Conservation (phyloP, 2,888 invertebrate species). For the Stenodema calcarata region DNA sequence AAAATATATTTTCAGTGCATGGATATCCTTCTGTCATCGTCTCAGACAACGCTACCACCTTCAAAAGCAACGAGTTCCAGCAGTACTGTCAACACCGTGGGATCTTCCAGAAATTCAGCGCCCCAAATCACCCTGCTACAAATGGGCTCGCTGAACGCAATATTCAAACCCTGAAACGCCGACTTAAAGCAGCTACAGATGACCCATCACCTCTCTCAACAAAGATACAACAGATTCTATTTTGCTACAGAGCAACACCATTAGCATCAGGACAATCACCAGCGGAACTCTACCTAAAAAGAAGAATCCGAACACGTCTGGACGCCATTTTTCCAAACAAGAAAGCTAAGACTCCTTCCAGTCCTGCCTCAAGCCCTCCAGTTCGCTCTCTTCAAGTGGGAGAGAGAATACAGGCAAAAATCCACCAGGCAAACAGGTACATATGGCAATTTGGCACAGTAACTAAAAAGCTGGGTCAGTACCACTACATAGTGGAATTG, state of each 20-base stretch:
- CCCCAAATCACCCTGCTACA: conserved; percentile 37
- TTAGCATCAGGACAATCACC: conserved; percentile 50
- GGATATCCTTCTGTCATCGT: conserved; percentile 55
- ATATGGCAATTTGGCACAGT: conserved; percentile 7
- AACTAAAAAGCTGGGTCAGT: not conserved
- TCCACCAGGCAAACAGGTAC: not conserved
- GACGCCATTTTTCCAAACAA: conserved; percentile 43
- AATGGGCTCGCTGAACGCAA: conserved; percentile 39
- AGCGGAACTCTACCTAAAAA: conserved; percentile 51
- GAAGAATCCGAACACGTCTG: conserved; percentile 44
- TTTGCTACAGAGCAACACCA: conserved; percentile 42
- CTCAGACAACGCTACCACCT: conserved; percentile 40
- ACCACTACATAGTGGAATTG: conserved; percentile 10
- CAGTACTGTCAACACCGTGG: conserved; percentile 52
- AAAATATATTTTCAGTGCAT: conserved; percentile 45
- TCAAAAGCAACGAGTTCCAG: conserved; percentile 53
- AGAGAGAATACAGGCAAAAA: not conserved
- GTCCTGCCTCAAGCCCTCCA: not conserved
- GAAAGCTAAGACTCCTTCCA: not conserved
- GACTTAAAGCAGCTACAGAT: conserved; percentile 44
- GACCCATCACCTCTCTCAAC: conserved; percentile 51
- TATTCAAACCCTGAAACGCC: conserved; percentile 22
- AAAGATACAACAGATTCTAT: conserved; percentile 7
- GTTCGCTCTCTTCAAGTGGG: conserved; percentile 29
- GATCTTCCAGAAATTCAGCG: conserved; percentile 35